Evolutionary conservation across 37 sponge, comb jelly and placozoan genomes (phyloP), one percentile per base, ranked within the genome.

Genomic region (Ephydatia muelleri): DNA sequence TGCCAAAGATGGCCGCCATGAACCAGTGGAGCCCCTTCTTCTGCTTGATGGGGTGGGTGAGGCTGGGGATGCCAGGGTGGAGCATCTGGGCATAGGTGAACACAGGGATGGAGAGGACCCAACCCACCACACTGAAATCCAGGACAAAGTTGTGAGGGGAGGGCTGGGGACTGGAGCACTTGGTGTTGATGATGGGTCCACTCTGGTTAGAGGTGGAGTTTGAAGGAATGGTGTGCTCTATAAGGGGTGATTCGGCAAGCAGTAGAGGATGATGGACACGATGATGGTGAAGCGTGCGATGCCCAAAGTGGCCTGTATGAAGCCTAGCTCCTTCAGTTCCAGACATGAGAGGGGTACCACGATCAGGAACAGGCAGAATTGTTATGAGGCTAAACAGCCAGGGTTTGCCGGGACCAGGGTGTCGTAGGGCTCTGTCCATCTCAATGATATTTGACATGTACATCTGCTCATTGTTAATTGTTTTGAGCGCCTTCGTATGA

Each of bases 81-180:
- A 92, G 82, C 49, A 94, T 88, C 28, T 86, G 85, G 32, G 97
- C 92, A 73, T 84, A 97, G 43, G 89, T 83, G 32, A 89, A 90
- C 40, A 97, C 89, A 0, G 97, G 97, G 12, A 97, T 87, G 32
- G 90, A 76, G 30, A 75, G 48, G 38, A 97, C 14, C 97, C 95
- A 97, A 27, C 83, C 82, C 65, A 79, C 80, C 57, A 79, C 65
- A 31, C 66, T 57, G 57, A 57, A 57, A 1, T 57, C 57, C 14
- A 57, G 57, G 12, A 57, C 57, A 57, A 57, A 57, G 57, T 57
- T 57, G 19, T 21, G 12, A 14, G 19, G 19, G 57, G 57, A 57
- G 57, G 57, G 19, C 57, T 57, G 57, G 6, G 57, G 57, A 21
- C 16, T 1, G 57, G 6, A 21, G 19, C 57, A 57, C 19, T 14